Conservation (phyloP, 2,113 vertebrate species). For the Megaptera novaeangliae region DNA sequence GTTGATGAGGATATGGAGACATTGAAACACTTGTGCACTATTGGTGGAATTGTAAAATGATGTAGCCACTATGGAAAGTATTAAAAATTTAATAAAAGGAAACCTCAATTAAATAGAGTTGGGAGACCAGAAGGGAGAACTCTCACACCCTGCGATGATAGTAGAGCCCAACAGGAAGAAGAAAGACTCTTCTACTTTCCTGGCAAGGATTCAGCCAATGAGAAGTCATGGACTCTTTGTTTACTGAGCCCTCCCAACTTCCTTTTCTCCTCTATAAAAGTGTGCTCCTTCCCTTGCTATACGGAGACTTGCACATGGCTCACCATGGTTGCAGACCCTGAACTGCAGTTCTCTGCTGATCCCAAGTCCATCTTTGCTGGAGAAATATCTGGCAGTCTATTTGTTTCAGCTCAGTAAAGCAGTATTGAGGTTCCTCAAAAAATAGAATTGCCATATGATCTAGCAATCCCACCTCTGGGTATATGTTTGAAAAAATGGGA, state of each 20-base stretch:
- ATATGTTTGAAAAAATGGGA: background rate
- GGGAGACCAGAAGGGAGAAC: background rate
- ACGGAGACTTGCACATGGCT: background rate
- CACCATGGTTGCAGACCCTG: background rate
- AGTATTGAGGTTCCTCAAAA: background rate
- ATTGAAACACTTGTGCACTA: background rate
- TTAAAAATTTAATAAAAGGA: background rate
- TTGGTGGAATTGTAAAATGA: background rate
- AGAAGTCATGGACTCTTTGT: background rate
- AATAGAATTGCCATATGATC: background rate
- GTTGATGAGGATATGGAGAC: background rate
- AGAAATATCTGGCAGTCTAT: background rate
- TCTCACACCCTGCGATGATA: background rate
- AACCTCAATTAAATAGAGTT: background rate
- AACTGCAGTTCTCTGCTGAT: background rate
- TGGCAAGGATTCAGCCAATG: background rate
- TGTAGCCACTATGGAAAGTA: background rate
- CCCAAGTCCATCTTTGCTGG: background rate
- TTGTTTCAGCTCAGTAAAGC: background rate
- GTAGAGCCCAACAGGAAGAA: background rate
- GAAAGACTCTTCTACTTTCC: background rate
- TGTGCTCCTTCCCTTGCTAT: background rate
- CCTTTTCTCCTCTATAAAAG: background rate
- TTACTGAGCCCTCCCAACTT: background rate
- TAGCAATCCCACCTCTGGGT: background rate